Percentiles rank a stretch among this genome's conserved stretches.
phyloP scores from a whole-genome alignment of 2,888 invertebrate genomes.

The Lochmaea capreae region DNA sequence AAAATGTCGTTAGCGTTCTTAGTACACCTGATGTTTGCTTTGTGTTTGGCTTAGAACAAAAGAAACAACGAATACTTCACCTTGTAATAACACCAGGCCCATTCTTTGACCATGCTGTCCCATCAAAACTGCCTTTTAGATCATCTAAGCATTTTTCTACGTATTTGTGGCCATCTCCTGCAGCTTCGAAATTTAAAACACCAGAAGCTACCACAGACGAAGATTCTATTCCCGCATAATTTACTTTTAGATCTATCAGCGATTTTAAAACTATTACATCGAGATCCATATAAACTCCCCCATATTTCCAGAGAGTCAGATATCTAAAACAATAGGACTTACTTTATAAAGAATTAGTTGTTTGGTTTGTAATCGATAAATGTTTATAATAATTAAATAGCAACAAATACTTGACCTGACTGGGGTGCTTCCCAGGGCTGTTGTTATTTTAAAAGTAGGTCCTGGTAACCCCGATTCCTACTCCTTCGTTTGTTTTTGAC shows the following conservation, averaged over 20 bases:
- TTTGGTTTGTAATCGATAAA: no score
- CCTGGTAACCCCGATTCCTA: no score
- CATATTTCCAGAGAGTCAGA: conserved; percentile 78
- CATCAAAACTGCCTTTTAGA: conserved; percentile 68
- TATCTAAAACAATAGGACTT: conserved; percentile 62
- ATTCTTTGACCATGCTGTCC: conserved; percentile 72
- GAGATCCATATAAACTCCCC: conserved; percentile 82
- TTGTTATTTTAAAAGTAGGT: no score
- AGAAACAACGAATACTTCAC: conserved; percentile 40
- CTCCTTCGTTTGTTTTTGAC: no score
- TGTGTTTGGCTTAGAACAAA: no score
- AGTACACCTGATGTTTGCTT: no score
- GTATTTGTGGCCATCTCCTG: conserved; percentile 69
- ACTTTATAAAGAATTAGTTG: not conserved
- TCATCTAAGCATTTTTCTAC: conserved; percentile 71
- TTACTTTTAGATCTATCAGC: conserved; percentile 68
- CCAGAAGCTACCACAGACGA: conserved; percentile 73
- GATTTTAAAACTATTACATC: conserved; percentile 77
- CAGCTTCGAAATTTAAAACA: conserved; percentile 72
- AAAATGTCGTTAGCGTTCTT: no score
- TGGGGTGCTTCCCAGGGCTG: no score
- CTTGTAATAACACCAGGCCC: conserved; percentile 78
- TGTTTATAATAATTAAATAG: no score
- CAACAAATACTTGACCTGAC: no score
- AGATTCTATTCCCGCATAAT: conserved; percentile 75